phyloP scores from a whole-genome alignment of 1,140 invertebrate species.

The Idris sp. region DNA sequence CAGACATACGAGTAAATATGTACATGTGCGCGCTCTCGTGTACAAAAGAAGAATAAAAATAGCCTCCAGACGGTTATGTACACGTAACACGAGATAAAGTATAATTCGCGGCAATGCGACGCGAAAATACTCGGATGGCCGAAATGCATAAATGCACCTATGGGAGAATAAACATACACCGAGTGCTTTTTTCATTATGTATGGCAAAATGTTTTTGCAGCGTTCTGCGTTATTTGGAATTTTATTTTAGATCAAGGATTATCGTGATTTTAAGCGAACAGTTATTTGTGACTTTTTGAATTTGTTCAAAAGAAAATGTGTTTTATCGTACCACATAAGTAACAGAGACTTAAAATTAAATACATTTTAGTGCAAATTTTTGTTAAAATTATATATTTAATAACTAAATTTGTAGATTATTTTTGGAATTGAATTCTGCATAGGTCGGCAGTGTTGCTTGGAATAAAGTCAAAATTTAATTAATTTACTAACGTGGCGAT shows the following conservation, averaged over 20 bases:
- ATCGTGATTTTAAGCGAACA: neutral
- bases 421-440: no score
- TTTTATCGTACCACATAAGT: no score
- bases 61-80: no score
- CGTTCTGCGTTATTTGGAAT: no score
- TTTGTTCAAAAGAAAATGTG: no score
- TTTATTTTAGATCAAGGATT: conserved; percentile 1
- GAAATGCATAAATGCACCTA: conserved; percentile 9
- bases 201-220: neutral
- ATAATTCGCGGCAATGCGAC: conserved; percentile 20
- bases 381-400: no score
- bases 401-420: no score
- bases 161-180: conserved; percentile 16
- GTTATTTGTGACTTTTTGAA: no score
- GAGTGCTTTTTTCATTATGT: conserved; percentile 1
- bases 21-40: conserved; percentile 9
- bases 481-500: conserved; percentile 17
- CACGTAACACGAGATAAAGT: conserved; percentile 15
- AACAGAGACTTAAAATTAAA: no score
- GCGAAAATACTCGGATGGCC: neutral
- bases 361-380: no score
- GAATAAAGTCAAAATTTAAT: conserved; percentile 13
- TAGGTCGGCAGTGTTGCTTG: no score
- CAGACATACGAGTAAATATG: conserved; percentile 1
- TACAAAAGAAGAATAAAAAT: no score